These are phyloP conservation scores for Scopus umbretta DNA, from an alignment of 2,113 vertebrate genomes.

Conservation along the genomic window DNA sequence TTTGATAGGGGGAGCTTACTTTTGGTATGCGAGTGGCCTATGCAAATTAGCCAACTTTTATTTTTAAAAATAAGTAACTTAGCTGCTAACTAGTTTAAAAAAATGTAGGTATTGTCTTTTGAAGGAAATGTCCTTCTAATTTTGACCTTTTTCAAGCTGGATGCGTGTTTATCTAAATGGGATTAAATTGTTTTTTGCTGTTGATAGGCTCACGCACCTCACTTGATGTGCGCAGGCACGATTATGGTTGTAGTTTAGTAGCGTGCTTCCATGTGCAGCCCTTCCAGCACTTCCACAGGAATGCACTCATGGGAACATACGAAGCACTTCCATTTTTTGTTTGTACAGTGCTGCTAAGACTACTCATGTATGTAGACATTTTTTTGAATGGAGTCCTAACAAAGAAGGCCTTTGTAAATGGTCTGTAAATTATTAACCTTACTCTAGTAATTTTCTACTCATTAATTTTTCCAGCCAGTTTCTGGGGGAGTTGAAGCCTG, in stretches of 20 bases:
- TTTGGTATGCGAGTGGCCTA: not conserved
- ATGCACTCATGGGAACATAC: accelerated
- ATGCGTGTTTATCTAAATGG: not conserved
- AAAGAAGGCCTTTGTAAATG: not conserved
- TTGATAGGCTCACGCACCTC: not conserved
- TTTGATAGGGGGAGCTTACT: not conserved
- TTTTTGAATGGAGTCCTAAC: not conserved
- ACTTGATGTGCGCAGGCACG: not conserved
- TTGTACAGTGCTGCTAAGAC: not conserved
- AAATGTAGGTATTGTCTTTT: not conserved
- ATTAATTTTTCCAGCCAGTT: not conserved
- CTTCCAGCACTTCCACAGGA: not conserved
- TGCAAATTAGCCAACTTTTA: not conserved
- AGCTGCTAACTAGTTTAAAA: not conserved
- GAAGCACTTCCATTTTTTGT: not conserved
- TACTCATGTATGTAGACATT: not conserved
- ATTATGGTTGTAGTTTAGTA: not conserved
- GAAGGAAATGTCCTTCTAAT: not conserved
- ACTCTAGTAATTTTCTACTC: not conserved
- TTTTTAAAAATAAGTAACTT: not conserved
- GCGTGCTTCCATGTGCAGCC: not conserved
- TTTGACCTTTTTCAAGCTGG: not conserved
- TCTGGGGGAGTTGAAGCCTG: not conserved
- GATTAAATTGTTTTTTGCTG: not conserved
- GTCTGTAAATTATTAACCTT: not conserved